A percentile compares a stretch with the other conserved stretches of the same genome.
phyloP scores from a whole-genome alignment of 2,797 vertebrate species.

The Phataginus tricuspis region DNA sequence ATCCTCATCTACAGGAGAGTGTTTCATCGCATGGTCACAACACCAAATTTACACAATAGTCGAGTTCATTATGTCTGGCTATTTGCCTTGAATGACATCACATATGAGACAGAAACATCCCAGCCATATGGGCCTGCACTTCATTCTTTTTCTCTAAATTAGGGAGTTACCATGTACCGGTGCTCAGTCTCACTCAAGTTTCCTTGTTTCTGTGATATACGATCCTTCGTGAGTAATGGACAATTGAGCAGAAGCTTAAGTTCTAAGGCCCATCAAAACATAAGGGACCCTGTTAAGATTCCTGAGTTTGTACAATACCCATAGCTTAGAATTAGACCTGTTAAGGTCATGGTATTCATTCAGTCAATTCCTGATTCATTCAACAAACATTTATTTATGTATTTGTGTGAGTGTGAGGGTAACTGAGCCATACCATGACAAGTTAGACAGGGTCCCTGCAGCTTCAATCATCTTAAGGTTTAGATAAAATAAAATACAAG shows the following conservation, averaged over 20 bases:
- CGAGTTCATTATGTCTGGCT: background rate
- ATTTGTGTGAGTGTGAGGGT: background rate
- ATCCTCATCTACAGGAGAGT: background rate
- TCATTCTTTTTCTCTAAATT: background rate
- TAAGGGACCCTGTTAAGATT: accelerated
- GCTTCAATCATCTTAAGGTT: background rate
- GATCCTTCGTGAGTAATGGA: background rate
- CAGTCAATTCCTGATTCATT: background rate
- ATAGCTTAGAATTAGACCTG: no score
- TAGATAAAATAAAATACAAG: background rate
- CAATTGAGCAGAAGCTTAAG: background rate
- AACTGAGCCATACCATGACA: background rate
- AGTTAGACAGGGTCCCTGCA: background rate
- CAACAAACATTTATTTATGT: background rate
- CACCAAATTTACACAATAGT: background rate
- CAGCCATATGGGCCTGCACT: background rate
- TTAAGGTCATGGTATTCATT: background rate
- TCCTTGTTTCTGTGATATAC: background rate
- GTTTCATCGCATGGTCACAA: background rate
- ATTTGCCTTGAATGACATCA: background rate
- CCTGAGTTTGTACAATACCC: no score
- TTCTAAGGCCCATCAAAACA: background rate
- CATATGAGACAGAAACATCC: background rate
- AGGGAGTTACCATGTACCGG: background rate
- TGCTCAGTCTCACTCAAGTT: background rate